These are phyloP conservation scores for Chlorodrepanis virens DNA, from an alignment of 2,113 vertebrate species.

Conservation along the genomic window DNA sequence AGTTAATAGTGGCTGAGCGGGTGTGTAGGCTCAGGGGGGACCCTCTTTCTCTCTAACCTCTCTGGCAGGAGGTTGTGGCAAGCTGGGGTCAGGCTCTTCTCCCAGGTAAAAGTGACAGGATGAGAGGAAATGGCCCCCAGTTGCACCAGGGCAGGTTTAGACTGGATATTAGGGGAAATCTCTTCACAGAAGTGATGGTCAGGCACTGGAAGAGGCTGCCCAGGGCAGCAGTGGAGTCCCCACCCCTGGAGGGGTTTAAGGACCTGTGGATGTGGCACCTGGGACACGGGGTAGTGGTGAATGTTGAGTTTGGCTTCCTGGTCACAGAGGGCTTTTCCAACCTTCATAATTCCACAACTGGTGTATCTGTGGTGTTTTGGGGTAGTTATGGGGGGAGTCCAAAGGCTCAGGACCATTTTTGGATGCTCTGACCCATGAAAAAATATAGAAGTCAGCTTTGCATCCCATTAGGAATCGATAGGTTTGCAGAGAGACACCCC, in stretches of 20 bases:
- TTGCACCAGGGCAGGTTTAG: neutral
- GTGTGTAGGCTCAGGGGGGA: neutral
- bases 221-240: neutral
- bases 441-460: neutral
- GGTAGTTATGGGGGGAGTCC: neutral
- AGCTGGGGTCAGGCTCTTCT: neutral
- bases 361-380: neutral
- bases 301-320: neutral
- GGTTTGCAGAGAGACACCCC: neutral
- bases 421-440: neutral
- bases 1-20: neutral
- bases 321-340: neutral
- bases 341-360: neutral
- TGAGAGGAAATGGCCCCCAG: neutral
- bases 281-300: neutral
- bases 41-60: neutral
- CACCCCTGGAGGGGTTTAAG: neutral
- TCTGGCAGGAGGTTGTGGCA: neutral
- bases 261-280: neutral
- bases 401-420: neutral
- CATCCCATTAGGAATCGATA: neutral
- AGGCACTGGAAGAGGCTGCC: neutral
- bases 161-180: neutral
- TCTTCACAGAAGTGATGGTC: neutral
- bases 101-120: fast-evolving